phyloP scores from a whole-genome alignment of 2,113 vertebrate species.

The Dicaeum eximium region DNA sequence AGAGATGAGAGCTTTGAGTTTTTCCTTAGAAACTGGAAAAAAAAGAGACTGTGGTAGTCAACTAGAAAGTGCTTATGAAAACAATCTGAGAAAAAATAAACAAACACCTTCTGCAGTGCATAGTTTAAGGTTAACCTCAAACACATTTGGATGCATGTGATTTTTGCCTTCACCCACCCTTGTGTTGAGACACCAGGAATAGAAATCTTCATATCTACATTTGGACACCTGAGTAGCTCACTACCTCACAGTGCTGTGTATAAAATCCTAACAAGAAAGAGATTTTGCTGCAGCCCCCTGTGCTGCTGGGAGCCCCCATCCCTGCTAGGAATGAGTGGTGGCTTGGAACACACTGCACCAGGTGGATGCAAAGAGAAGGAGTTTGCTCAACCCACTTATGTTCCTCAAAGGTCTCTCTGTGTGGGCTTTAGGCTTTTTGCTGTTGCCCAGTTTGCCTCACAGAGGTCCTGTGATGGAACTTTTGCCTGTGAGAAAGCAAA shows the following conservation, averaged over 20 bases:
- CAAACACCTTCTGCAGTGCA: neutral
- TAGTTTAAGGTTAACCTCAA: neutral
- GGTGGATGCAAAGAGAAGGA: neutral
- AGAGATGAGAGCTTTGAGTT: neutral
- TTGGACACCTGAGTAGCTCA: neutral
- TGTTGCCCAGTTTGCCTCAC: neutral
- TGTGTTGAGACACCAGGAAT: neutral
- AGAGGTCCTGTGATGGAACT: neutral
- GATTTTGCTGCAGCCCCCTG: neutral
- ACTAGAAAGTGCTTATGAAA: neutral
- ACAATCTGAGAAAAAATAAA: neutral
- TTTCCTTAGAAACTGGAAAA: neutral
- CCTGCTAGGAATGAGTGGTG: neutral
- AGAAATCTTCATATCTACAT: neutral
- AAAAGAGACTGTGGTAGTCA: neutral
- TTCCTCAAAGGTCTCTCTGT: neutral
- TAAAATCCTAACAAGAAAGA: neutral
- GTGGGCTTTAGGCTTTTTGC: neutral
- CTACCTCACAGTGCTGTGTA: neutral
- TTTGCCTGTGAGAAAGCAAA: neutral
- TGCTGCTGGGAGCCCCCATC: neutral
- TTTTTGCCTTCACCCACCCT: neutral
- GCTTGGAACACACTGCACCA: neutral
- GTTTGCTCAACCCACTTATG: neutral
- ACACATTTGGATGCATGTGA: neutral